These are phyloP conservation scores for Leptopilina clavipes DNA, from an alignment of 1,140 invertebrate genomes.

Conservation along the genomic window DNA sequence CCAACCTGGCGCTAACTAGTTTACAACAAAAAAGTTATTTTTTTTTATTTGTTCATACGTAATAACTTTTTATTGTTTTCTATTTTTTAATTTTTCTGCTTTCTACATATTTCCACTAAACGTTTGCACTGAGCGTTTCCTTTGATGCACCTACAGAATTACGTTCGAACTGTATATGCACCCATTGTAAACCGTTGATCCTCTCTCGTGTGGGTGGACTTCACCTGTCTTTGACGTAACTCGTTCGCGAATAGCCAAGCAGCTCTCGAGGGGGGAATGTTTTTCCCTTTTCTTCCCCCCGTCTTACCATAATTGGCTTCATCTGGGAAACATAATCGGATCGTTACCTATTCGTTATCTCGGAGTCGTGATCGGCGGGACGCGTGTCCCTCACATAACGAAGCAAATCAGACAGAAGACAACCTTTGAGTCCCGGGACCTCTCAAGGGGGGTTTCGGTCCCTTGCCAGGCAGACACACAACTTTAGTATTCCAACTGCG, in stretches of 20 bases:
- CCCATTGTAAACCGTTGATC: too few relatives aligned
- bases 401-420: slow-evolving; percentile 58
- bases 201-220: slow-evolving; percentile 46
- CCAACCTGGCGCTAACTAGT: too few relatives aligned
- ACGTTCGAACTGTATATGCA: too few relatives aligned
- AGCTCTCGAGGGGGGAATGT: not conserved
- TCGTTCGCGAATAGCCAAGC: slow-evolving; percentile 39
- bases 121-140: too few relatives aligned
- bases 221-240: slow-evolving; percentile 30
- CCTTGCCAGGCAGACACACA: slow-evolving; percentile 48
- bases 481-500: slow-evolving; percentile 61
- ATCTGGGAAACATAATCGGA: slow-evolving; percentile 63
- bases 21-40: too few relatives aligned
- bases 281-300: not conserved
- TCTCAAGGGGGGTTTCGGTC: slow-evolving; percentile 3
- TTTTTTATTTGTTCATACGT: too few relatives aligned
- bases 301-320: slow-evolving; percentile 63
- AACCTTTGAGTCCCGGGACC: slow-evolving; percentile 12
- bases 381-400: slow-evolving; percentile 58
- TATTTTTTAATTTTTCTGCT: too few relatives aligned
- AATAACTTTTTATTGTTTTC: too few relatives aligned
- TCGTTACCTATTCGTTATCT: slow-evolving; percentile 67
- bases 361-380: slow-evolving; percentile 57
- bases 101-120: too few relatives aligned
- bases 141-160: too few relatives aligned